A percentile compares a stretch with the other conserved stretches of the same genome.
Evolutionary conservation across 1,140 invertebrate species (phyloP).

Genomic region (Eupristina koningsbergeri): DNA sequence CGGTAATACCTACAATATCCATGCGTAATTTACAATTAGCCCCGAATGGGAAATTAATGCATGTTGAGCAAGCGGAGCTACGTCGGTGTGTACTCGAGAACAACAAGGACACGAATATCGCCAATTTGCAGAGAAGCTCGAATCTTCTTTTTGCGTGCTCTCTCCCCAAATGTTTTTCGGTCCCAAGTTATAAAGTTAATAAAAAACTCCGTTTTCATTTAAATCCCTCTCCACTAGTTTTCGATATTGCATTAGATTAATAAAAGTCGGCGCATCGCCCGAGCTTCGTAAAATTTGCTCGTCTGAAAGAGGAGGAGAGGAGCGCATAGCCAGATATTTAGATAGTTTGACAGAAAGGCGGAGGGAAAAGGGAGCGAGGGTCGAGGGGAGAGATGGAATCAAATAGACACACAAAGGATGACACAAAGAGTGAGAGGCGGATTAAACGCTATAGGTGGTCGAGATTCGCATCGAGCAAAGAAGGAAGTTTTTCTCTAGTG

Average conservation of each 20-base stretch:
- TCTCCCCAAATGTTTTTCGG: too few relatives aligned
- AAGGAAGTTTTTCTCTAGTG: neutral
- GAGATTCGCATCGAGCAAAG: slow-evolving; percentile 5
- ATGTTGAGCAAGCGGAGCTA: too few relatives aligned
- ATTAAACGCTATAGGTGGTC: slow-evolving; percentile 18
- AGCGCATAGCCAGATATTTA: neutral
- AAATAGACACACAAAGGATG: slow-evolving; percentile 19
- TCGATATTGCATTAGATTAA: slow-evolving; percentile 11
- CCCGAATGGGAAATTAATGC: neutral
- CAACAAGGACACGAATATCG: too few relatives aligned
- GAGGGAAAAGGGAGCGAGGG: neutral
- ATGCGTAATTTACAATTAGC: neutral
- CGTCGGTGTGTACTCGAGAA: too few relatives aligned
- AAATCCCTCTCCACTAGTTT: neutral
- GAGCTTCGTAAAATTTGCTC: slow-evolving; percentile 12
- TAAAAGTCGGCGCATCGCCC: neutral
- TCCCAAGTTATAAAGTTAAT: neutral
- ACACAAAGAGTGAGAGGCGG: slow-evolving; percentile 29
- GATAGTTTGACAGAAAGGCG: neutral
- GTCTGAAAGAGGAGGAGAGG: neutral
- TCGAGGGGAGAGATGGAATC: slow-evolving; percentile 10
- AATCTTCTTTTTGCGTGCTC: too few relatives aligned
- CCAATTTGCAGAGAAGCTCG: too few relatives aligned
- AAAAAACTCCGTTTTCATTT: slow-evolving; percentile 12
- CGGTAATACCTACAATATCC: too few relatives aligned